Evolutionary conservation across 2,888 invertebrate genomes (phyloP).

Genomic region (Drosophila monieri): DNA sequence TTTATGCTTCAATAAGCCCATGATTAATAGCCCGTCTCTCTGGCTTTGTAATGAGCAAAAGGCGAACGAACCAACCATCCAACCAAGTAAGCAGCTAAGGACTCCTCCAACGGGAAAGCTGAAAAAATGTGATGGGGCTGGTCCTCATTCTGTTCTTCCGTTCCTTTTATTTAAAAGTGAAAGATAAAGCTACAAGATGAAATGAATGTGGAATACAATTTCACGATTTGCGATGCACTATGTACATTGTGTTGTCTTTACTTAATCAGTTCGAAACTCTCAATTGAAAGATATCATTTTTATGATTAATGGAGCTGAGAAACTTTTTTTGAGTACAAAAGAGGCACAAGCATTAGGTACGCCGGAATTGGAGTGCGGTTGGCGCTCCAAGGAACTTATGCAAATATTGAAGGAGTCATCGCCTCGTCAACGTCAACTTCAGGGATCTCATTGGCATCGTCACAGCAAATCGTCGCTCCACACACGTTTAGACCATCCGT

Average conservation of each 20-base stretch:
- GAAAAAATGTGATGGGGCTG: background rate
- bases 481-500: conserved; percentile 54
- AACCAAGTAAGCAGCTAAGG: conserved; percentile 20
- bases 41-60: conserved; percentile 68
- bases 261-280: background rate
- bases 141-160: too few relatives aligned
- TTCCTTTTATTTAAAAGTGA: background rate
- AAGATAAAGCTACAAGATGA: conserved; percentile 25
- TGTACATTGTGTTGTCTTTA: background rate
- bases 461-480: conserved; percentile 68
- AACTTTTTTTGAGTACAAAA: conserved; percentile 16
- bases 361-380: conserved; percentile 52
- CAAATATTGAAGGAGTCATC: conserved; percentile 72
- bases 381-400: conserved; percentile 71
- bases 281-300: background rate
- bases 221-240: background rate
- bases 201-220: conserved; percentile 13
- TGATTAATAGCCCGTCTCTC: conserved; percentile 78
- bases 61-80: conserved; percentile 50
- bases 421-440: conserved; percentile 45
- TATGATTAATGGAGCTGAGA: background rate
- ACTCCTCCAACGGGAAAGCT: conserved; percentile 27
- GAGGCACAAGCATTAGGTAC: conserved; percentile 59
- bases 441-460: conserved; percentile 57
- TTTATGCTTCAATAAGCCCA: conserved; percentile 82